Percentiles rank a stretch among this genome's conserved stretches.
phyloP scores from a whole-genome alignment of 2,113 vertebrate genomes.

The Toxostoma redivivum region DNA sequence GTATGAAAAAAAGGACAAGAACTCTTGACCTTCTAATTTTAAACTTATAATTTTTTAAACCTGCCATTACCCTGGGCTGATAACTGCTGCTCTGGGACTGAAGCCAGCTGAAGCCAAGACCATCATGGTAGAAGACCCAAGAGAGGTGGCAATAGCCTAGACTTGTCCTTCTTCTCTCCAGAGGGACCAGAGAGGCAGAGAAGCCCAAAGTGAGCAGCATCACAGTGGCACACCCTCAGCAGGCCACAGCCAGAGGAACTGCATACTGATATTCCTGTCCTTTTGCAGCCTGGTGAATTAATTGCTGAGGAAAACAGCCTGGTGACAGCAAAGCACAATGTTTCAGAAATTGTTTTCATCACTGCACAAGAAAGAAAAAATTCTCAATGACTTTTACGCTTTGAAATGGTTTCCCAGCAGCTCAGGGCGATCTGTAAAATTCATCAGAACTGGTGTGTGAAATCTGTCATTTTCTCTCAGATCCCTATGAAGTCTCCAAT shows the following conservation, averaged over 20 bases:
- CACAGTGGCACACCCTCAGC: not conserved
- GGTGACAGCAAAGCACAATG: not conserved
- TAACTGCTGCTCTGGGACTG: not conserved
- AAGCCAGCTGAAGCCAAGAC: not conserved
- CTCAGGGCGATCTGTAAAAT: not conserved
- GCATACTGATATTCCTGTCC: not conserved
- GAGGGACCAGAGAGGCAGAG: not conserved
- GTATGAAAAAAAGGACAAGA: not conserved
- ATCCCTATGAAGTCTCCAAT: not conserved
- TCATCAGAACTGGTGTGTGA: not conserved
- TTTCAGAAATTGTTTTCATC: not conserved
- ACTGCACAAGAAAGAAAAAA: not conserved
- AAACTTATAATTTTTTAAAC: not conserved
- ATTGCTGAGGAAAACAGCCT: not conserved
- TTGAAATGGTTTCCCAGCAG: conserved; percentile 13
- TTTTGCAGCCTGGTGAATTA: not conserved
- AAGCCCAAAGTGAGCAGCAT: not conserved
- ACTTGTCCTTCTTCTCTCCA: not conserved
- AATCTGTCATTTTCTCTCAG: not conserved
- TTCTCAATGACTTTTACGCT: not conserved
- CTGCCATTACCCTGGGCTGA: not conserved
- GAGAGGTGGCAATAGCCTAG: not conserved
- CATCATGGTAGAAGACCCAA: not conserved
- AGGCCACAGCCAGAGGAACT: not conserved
- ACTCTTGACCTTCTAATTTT: not conserved